Evolutionary conservation across 2,888 invertebrate species (phyloP).

Genomic region (Rhamnusium bicolor): DNA sequence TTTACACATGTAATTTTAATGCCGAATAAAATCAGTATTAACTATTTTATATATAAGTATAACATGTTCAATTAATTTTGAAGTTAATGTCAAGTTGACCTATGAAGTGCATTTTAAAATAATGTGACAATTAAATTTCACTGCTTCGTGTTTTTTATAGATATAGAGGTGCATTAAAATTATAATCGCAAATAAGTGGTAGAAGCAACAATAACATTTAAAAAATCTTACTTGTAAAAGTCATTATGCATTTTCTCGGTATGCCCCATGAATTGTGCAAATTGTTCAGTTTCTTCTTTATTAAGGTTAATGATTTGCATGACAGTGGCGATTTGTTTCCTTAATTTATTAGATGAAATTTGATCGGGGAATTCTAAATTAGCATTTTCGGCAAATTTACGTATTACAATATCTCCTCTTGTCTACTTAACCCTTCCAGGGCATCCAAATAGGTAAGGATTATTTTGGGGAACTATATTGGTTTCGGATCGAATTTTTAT

Average conservation of each 20-base stretch:
- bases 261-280: conserved; percentile 2
- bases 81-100: too few relatives aligned
- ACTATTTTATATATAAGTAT: too few relatives aligned
- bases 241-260: too few relatives aligned
- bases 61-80: too few relatives aligned
- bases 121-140: too few relatives aligned
- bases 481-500: neutral
- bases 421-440: conserved; percentile 29
- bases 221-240: conserved; percentile 21
- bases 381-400: conserved; percentile 22
- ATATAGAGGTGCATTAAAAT: too few relatives aligned
- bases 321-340: conserved; percentile 30
- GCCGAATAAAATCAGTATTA: too few relatives aligned
- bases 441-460: conserved; percentile 18
- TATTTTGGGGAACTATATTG: too few relatives aligned
- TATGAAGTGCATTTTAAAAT: too few relatives aligned
- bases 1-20: too few relatives aligned
- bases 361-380: conserved; percentile 24
- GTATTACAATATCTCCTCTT: conserved; percentile 24
- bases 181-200: too few relatives aligned
- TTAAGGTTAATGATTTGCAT: conserved; percentile 26
- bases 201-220: neutral
- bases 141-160: too few relatives aligned
- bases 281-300: conserved; percentile 25
- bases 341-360: conserved; percentile 29